Conservation (phyloP, 2,888 invertebrate genomes). For the Sarcophaga carnaria region DNA sequence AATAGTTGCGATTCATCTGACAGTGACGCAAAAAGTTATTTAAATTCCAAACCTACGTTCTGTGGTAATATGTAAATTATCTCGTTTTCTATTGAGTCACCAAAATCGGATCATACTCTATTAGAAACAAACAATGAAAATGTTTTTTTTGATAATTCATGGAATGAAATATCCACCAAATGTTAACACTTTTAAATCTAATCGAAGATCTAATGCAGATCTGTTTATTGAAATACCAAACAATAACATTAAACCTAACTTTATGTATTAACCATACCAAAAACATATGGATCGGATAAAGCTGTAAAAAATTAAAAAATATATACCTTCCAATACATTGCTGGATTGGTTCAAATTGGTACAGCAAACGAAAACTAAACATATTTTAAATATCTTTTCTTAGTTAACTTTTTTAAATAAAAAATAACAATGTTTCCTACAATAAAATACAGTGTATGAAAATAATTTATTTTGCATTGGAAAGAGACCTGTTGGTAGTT, state of each 20-base stretch:
- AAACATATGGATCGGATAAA: conserved; percentile 48
- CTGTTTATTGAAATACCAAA: conserved; percentile 66
- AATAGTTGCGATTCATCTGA: conserved; percentile 57
- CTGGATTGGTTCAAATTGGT: too few species aligned
- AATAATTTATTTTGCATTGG: too few species aligned
- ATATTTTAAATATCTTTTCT: too few species aligned
- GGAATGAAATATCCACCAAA: conserved; percentile 77
- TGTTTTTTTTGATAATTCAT: conserved; percentile 70
- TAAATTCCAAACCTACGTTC: conserved; percentile 39
- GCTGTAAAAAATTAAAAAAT: background rate
- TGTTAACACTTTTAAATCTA: conserved; percentile 76
- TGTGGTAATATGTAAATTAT: conserved; percentile 45
- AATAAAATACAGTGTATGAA: too few species aligned
- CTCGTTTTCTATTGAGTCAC: background rate
- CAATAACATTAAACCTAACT: conserved; percentile 70
- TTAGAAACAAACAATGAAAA: conserved; percentile 9
- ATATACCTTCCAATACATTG: too few species aligned
- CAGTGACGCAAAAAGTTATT: conserved; percentile 47
- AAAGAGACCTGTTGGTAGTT: too few species aligned
- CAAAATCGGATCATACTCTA: background rate
- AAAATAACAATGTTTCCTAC: too few species aligned
- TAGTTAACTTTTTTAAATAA: too few species aligned
- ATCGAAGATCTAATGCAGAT: conserved; percentile 79
- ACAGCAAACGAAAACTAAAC: too few species aligned
- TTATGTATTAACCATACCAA: conserved; percentile 75